Evolutionary conservation across 2,797 vertebrate species (phyloP), one percentile per base, ranked within the genome.

Genomic region (Paratrypauchen microcephalus): DNA sequence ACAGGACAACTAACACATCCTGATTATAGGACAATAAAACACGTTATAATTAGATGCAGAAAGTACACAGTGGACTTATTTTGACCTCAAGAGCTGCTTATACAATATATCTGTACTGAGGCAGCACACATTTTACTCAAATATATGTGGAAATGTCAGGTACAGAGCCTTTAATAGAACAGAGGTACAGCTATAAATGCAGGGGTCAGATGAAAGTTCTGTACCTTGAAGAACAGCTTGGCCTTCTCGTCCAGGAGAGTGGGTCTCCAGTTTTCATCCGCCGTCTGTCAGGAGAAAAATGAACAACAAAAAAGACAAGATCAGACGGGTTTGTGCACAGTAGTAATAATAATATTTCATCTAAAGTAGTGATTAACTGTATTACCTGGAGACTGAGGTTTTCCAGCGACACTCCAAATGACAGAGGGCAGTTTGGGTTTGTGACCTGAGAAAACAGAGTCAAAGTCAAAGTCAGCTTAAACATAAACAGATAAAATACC

Each of bases 351-450:
- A 16, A 6, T 28, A 28, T 64, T 6, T 39, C 1, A 21, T 36
- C 7, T 7, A 59, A 19, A 59, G 8, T 9, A 19, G 11, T 13
- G 39, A 36, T 13, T 65, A 60, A 73, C 24, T 57, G 6, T 2
- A 16, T 85, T 95, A 99, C 98, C 95, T 98, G 96, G 79, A 99
- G 95, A 88, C 97, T 99, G 86, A 99, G 93, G 88, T 98, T 98
- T 80, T 97, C 94, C 79, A 99, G 95, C 0, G 97, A 98, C 72
- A 99, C 93, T 70, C 98, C 97, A 90, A 98, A 97, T 21, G 98
- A 97, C 70, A 99, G 87, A 2, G 98, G 96, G 41, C 90, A 95
- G 66, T 88, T 93, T 74, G 91, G 92, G 91, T 98, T 97, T 68
- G 97, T 99, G 83, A 98, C 89, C 97, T 99, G 89, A 67, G 28